Evolutionary conservation across 2,797 vertebrate genomes (phyloP).

Genomic region (Muraenolepis orangiensis): DNA sequence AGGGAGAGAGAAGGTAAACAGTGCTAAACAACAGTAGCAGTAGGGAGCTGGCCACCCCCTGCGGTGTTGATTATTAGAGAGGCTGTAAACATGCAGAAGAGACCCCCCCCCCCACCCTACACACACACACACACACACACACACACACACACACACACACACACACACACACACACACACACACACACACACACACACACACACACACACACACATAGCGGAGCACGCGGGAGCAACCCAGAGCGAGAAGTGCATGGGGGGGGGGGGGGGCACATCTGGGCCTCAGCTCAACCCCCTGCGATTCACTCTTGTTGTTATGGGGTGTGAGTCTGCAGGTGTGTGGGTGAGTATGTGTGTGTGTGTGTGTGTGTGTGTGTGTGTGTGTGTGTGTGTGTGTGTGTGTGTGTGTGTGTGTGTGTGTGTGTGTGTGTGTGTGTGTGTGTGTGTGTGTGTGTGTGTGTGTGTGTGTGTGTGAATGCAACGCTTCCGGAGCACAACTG

Average conservation of each 20-base stretch:
- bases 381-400: no score
- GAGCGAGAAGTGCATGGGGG: no score
- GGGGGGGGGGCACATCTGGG: constrained; percentile 22
- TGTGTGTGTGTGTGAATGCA: no score
- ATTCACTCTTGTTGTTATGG: constrained; percentile 25
- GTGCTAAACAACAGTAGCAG: constrained; percentile 64
- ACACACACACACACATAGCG: no score
- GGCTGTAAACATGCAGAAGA: constrained; percentile 58
- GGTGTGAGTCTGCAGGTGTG: background rate
- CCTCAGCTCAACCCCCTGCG: constrained; percentile 53
- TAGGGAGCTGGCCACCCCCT: constrained; percentile 46
- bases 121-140: no score
- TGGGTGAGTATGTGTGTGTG: background rate
- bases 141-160: no score
- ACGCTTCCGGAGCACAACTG: constrained; percentile 2
- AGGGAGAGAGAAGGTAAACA: constrained; percentile 51
- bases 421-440: background rate
- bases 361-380: constrained; percentile 13
- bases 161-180: no score
- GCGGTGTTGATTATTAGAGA: constrained; percentile 68
- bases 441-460: background rate
- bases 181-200: no score
- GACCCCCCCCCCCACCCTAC: constrained; percentile 22
- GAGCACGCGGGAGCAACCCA: no score
- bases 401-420: background rate